Base-by-base conservation (phyloP, 2,113 vertebrate genomes). In the Ctenodactylus gundi region DNA sequence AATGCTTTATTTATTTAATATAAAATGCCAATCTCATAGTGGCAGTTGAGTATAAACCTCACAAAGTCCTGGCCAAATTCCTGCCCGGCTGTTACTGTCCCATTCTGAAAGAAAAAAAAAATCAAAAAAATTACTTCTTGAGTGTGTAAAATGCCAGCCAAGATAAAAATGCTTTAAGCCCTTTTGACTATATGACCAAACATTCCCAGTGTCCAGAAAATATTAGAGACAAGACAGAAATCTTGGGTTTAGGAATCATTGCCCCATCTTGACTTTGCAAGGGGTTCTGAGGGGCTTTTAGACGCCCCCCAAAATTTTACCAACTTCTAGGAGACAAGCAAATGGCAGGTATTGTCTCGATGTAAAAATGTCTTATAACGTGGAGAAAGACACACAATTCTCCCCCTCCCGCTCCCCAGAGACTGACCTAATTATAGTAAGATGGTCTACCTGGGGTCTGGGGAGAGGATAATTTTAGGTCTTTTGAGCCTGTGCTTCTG, bases 111-210 rank as follows among this genome's bases (percentile, higher is more conserved):
- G 41, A 60, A 72, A 94, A 60, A 72, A 94, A 25, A 90, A 88
- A 60, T 70, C 57, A 80, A 65, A 60, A 90, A 95, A 96, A 96
- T 95, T 75, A 92, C 73, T 92, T 92, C 82, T 88, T 92, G 49
- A 95, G 65, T 95, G 58, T 94, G 57, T 51, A 85, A 93, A 91
- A 90, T 73, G 46, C 93, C 87, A 93, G 78, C 36, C n/a, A 57
- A 90, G 92, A 87, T 87, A 91, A 95, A 94, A 93, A 94, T 62
- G 70, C 49, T 87, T 92, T 92, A 85, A 65, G 82, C 67, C 76
- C 58, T 67, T 88, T 93, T 64, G n/a, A 68, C 39, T 83, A 5
- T 49, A 20, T 83, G 64, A 84, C 68, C 83, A 89, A 76, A 64
- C 44, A 34, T 41, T 70, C 70, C 23, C 27, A 68, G 29, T 62